A percentile compares a stretch with the other conserved stretches of the same genome.
Evolutionary conservation across 2,888 invertebrate species (phyloP).

Genomic region (Hydroisotoma schaefferi): DNA sequence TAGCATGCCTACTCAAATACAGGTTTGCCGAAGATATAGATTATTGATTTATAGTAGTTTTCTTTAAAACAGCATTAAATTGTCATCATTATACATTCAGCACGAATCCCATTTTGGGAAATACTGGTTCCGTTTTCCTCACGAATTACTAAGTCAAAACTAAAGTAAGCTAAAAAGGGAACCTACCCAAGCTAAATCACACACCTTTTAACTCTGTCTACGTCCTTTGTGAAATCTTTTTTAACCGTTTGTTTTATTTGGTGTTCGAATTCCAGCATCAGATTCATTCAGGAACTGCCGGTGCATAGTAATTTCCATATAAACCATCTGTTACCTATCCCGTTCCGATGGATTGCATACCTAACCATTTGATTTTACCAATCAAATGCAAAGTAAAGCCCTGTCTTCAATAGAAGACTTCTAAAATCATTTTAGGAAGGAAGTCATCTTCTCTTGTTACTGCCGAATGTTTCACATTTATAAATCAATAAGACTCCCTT

Average conservation of each 20-base stretch:
- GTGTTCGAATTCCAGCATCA: too few relatives aligned
- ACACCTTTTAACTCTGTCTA: too few relatives aligned
- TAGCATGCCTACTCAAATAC: background rate
- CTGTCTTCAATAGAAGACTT: slow-evolving; percentile 5
- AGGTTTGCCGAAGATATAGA: background rate
- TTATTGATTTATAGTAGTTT: background rate
- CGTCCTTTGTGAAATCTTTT: too few relatives aligned
- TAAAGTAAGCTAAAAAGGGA: too few relatives aligned
- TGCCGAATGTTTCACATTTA: slow-evolving; percentile 9
- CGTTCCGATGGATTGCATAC: background rate
- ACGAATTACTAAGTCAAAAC: too few relatives aligned
- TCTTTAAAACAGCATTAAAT: background rate
- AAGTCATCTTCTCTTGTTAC: slow-evolving; percentile 16
- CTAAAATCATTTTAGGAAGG: slow-evolving; percentile 10
- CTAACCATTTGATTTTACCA: slow-evolving; percentile 28
- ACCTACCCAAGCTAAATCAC: too few relatives aligned
- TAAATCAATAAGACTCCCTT: slow-evolving; percentile 4
- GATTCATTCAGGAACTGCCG: too few relatives aligned
- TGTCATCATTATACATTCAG: background rate
- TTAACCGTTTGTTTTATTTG: too few relatives aligned
- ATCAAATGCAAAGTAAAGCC: slow-evolving; percentile 37
- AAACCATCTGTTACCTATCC: slow-evolving; percentile 5
- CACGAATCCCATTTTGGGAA: background rate
- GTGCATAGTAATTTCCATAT: too few relatives aligned
- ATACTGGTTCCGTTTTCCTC: background rate